Base-by-base conservation (phyloP, 2,113 vertebrate species). In the Apteryx mantelli region DNA sequence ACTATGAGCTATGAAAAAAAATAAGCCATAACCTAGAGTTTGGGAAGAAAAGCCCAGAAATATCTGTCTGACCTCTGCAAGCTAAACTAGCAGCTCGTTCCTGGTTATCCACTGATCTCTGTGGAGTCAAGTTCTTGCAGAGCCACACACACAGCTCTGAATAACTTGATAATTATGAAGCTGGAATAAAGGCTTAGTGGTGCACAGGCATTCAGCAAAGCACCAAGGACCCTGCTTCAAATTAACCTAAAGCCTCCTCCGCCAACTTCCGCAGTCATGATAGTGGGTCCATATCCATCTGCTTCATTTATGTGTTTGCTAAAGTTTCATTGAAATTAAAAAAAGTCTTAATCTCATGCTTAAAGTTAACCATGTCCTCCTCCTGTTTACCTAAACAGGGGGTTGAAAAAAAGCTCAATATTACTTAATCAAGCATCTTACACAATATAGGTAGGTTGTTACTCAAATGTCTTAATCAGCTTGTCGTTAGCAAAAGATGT, bases 361-460 rank as follows among this genome's bases (percentile, higher is more conserved):
- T 10, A 5, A 36, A 42, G 38, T 12, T n/a, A 34, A 18, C 9
- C 46, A 78, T 60, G 18, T 50, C 64, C 21, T 26, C 6, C 38
- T 63, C 18, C 0, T 21, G 22, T 46, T 81, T 20, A 8, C 34
- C 61, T 40, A 46, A 1, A 28, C 7, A 30, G 2, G 5, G 2
- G 5, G 11, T 69, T 76, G 25, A 28, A 58, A 11, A 38, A 74
- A 16, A 66, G 26, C 4, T 3, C 5, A 66, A 26, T 24, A 53
- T 53, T 14, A 44, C 40, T 50, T 58, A 58, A 58, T 32, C 13
- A 6, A 71, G 60, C 8, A 2, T 6, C 7, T 50, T 19, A 36
- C 25, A 13, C 34, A 12, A 26, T 2, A 18, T 2, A 18, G 6
- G 18, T 5, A 40, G 44, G 5, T 5, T 11, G 21, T 50, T 13